These are phyloP conservation scores for Scomber scombrus DNA, from an alignment of 2,113 vertebrate genomes.

Conservation along the genomic window DNA sequence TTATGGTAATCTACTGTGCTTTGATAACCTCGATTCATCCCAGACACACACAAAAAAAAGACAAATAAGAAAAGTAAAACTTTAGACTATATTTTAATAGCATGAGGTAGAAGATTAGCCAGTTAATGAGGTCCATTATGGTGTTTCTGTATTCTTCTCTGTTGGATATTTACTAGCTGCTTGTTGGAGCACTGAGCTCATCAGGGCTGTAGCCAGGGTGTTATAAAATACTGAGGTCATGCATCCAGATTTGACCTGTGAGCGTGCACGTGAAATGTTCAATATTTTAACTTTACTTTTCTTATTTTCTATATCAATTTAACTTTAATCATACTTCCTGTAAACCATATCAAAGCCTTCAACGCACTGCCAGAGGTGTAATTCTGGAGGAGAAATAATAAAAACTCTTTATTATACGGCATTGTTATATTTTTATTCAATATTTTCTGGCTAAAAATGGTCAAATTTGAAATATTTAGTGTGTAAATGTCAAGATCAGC, in stretches of 20 bases:
- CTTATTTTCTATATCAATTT: too few species aligned
- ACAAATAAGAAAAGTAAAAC: not conserved
- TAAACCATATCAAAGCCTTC: too few species aligned
- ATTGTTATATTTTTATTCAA: too few species aligned
- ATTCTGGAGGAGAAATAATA: too few species aligned
- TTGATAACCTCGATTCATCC: not conserved
- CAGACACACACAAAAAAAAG: not conserved
- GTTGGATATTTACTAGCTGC: not conserved
- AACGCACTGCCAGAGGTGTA: too few species aligned
- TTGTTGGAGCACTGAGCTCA: slow-evolving; percentile 20
- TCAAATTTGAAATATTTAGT: too few species aligned
- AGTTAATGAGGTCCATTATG: not conserved
- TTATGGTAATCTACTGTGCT: slow-evolving; percentile 25
- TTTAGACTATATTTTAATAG: not conserved
- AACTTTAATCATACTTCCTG: too few species aligned
- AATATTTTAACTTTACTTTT: too few species aligned
- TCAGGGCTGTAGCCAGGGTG: not conserved
- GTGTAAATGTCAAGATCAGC: too few species aligned
- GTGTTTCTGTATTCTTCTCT: slow-evolving; percentile 2
- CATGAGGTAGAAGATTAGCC: not conserved
- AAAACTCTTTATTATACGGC: too few species aligned
- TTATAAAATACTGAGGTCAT: slow-evolving; percentile 12
- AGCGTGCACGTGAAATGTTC: too few species aligned
- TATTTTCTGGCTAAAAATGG: too few species aligned
- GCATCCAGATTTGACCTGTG: not conserved